Conservation (phyloP, 64 coral and sea anemone species). For the Pachyseris speciosa region DNA sequence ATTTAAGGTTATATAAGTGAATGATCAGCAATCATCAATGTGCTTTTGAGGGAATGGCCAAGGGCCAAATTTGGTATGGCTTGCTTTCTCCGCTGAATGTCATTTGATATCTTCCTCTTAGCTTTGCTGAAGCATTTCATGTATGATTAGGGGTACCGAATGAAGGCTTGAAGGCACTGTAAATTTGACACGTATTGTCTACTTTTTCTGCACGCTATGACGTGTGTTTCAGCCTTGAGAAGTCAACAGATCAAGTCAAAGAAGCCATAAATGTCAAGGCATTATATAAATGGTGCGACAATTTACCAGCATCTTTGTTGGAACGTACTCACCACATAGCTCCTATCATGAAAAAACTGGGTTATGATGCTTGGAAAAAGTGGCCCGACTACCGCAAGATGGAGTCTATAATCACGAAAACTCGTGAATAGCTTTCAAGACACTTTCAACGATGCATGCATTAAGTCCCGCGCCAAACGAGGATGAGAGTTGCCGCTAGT, state of each 20-base stretch:
- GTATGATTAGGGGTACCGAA: no score
- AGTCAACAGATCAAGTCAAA: slow-evolving; percentile 90
- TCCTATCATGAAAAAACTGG: slow-evolving; percentile 66
- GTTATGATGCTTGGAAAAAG: slow-evolving; percentile 67
- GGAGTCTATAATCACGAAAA: slow-evolving; percentile 14
- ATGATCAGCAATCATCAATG: no score
- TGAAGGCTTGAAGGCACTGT: no score
- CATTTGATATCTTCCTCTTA: no score
- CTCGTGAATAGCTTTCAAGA: background rate
- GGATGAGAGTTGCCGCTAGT: no score
- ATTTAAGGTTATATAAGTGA: no score
- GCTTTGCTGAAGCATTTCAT: no score
- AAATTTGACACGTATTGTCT: no score
- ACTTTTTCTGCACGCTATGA: background rate
- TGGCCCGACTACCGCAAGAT: slow-evolving; percentile 67
- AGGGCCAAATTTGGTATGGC: no score
- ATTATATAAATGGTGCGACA: slow-evolving; percentile 75
- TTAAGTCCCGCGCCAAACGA: no score
- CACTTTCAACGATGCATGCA: background rate
- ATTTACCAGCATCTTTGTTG: slow-evolving; percentile 6
- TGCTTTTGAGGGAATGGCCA: no score
- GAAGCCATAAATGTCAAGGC: slow-evolving; percentile 70
- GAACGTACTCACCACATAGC: slow-evolving; percentile 34
- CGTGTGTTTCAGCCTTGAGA: slow-evolving; percentile 74
- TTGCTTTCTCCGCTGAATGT: no score